Evolutionary conservation across 2,113 vertebrate species (phyloP).

Genomic region (Ceyx cyanopectus): DNA sequence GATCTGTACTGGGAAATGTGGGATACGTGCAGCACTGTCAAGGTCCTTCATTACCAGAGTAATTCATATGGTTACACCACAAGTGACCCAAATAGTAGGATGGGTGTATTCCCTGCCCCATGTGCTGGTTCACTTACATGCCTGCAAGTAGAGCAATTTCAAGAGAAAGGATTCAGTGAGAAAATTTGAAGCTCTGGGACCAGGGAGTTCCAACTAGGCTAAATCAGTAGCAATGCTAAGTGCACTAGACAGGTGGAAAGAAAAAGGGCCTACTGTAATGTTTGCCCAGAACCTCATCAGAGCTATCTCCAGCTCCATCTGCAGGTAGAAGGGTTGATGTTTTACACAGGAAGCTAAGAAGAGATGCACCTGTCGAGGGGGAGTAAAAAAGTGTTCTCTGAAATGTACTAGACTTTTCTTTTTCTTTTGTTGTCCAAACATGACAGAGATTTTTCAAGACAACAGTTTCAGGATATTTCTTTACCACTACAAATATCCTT

Average conservation of each 20-base stretch:
- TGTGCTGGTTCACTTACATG: fast-evolving
- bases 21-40: background rate
- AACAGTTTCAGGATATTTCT: background rate
- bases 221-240: background rate
- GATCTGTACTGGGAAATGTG: conserved; percentile 5
- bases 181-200: background rate
- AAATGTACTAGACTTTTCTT: background rate
- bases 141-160: background rate
- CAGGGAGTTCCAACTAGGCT: background rate
- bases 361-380: background rate
- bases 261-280: fast-evolving
- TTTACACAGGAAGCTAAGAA: background rate
- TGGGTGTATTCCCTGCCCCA: background rate
- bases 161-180: background rate
- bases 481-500: background rate
- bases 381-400: background rate
- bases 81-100: background rate
- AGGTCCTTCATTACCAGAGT: background rate
- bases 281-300: background rate
- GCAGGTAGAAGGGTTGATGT: background rate
- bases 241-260: background rate
- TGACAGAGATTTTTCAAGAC: background rate
- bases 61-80: background rate
- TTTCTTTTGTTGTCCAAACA: background rate
- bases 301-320: background rate